Evolutionary conservation across 2,888 invertebrate species (phyloP), one percentile per base, ranked within the genome.

Genomic region (Trichogramma evanescens): DNA sequence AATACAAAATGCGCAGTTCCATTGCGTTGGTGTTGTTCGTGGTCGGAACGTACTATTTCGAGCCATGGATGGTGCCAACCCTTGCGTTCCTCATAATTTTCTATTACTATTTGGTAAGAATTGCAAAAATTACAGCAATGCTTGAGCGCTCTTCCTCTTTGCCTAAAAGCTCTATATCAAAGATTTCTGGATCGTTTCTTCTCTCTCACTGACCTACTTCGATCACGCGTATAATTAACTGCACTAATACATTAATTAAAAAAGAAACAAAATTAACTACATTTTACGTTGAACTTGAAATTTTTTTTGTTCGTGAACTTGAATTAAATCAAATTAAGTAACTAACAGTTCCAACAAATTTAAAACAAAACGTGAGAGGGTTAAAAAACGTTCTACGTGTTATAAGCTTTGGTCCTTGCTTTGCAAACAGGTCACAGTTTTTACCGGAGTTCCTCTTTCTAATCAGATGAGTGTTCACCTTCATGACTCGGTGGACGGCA

Each of bases 11-110:
- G 46, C 84, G 92, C 67, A 95, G 94, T 66, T 84, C 91, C 68
- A 79, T 90, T 49, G 93, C 95, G 1, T 85, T 98, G 54, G 79
- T 91, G 26, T 80, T 89, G 10, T 99, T 95, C 85, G 83, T 98
- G 56, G 80, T 93, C 0, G 86, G 91, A 58, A 95, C 95, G 70
- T 94, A 95, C 77, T 94, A 93, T 79, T 95, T 96, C 74, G 90
- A 99, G 78, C 89, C 95, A 70, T 98, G 93, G 85, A 97, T 98
- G 89, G 78, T 96, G 61, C 98, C 98, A 0, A 81, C 90, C 4
- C 81, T 88, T 8, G 82, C 95, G 39, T 81, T 98, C 13, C 79
- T 94, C 43, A 82, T 96, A 62, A 92, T 97, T 71, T 80, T 89
- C 65, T 83, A 89, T 79, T 87, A 87, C 74, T 85, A 87, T 70